Percentiles rank a stretch among this genome's conserved stretches.
Evolutionary conservation across 2,113 vertebrate genomes (phyloP).

Genomic region (Zosterops lateralis): DNA sequence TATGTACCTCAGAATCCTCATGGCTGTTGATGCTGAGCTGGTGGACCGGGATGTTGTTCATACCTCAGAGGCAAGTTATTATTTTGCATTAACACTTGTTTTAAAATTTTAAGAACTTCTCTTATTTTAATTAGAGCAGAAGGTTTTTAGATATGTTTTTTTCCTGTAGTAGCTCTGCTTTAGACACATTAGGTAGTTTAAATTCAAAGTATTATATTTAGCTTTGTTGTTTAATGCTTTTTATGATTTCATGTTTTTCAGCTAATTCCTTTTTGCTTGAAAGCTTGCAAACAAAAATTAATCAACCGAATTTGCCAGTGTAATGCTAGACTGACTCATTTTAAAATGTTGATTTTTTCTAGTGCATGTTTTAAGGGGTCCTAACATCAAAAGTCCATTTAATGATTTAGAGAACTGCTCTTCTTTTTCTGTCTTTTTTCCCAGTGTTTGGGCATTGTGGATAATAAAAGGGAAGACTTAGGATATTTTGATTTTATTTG

Average conservation of each 20-base stretch:
- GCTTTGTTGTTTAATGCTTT: background rate
- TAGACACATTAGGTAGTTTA: background rate
- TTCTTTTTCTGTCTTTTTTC: background rate
- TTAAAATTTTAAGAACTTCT: background rate
- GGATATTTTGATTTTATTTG: background rate
- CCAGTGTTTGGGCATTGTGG: background rate
- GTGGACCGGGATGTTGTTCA: slow-evolving; percentile 94
- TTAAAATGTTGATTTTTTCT: background rate
- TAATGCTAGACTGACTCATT: background rate
- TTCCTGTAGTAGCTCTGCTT: background rate
- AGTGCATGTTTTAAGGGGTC: background rate
- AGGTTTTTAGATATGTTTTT: background rate
- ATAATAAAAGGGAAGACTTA: background rate
- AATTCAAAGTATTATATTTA: background rate
- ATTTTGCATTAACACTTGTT: background rate
- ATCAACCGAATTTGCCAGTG: background rate
- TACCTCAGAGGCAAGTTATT: slow-evolving; percentile 82
- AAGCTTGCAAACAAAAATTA: background rate
- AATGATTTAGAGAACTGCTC: background rate
- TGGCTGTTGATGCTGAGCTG: slow-evolving; percentile 95
- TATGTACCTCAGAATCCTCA: slow-evolving; percentile 92
- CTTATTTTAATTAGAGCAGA: background rate
- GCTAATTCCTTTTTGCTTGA: background rate
- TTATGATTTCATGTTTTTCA: background rate
- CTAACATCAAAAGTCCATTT: background rate